phyloP scores from a whole-genome alignment of 2,888 invertebrate genomes.

The Troglohyphantes excavatus region DNA sequence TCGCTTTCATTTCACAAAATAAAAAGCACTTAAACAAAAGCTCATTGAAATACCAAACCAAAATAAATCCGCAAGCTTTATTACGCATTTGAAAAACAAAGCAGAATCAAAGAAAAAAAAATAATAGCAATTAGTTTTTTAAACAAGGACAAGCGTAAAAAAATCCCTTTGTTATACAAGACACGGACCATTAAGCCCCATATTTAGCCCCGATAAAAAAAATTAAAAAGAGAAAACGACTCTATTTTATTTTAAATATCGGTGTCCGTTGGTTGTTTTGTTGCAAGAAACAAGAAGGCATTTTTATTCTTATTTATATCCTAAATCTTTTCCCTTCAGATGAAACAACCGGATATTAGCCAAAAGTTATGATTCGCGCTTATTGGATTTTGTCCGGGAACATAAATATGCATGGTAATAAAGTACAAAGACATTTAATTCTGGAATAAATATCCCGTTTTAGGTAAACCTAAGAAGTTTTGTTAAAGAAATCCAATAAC shows the following conservation, averaged over 20 bases:
- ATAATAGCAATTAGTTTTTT: slow-evolving; percentile 1
- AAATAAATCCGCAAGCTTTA: too few relatives aligned
- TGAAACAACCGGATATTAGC: slow-evolving; percentile 23
- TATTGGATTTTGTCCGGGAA: slow-evolving; percentile 49
- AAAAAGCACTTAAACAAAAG: too few relatives aligned
- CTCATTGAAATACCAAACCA: too few relatives aligned
- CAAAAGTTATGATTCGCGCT: slow-evolving; percentile 49
- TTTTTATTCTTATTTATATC: background rate
- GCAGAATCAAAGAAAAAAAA: background rate
- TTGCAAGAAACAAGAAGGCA: background rate
- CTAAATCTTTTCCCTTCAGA: slow-evolving; percentile 20
- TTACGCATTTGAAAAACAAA: background rate
- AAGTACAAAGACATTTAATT: slow-evolving; percentile 26
- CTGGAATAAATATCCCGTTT: slow-evolving; percentile 5
- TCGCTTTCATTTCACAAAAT: too few relatives aligned
- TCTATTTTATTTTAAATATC: background rate
- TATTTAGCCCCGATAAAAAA: background rate
- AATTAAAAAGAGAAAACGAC: background rate
- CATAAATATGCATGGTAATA: slow-evolving; percentile 50
- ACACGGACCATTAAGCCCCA: background rate
- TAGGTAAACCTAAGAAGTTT: background rate
- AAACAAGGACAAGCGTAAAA: background rate
- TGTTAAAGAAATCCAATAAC: background rate
- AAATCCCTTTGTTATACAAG: background rate
- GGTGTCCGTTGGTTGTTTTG: background rate